A percentile compares a stretch with the other conserved stretches of the same genome.
These are phyloP conservation scores for Heliconius charithonia DNA, from an alignment of 2,888 invertebrate genomes.

Conservation along the genomic window DNA sequence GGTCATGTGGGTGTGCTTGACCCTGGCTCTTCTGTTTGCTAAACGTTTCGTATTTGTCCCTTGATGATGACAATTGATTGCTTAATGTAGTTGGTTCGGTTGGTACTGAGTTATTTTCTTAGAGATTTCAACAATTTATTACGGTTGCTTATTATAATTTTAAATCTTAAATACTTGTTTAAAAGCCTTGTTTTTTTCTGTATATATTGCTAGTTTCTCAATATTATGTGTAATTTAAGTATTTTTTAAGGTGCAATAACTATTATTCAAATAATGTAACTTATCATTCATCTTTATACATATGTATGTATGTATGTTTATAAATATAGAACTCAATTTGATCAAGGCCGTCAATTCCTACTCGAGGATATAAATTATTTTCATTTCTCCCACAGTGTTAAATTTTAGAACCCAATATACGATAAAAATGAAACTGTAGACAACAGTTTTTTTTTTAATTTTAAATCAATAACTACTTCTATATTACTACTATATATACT, in stretches of 20 bases:
- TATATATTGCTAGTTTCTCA: neutral
- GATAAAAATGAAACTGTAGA: too few relatives aligned
- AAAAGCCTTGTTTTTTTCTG: neutral
- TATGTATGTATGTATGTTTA: too few relatives aligned
- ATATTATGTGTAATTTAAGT: neutral
- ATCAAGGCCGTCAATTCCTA: neutral
- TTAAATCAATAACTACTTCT: too few relatives aligned
- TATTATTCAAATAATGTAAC: neutral
- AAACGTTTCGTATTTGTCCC: conserved; percentile 21
- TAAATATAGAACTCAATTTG: too few relatives aligned
- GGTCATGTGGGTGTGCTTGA: conserved; percentile 41
- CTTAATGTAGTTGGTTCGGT: neutral
- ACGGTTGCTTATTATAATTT: neutral
- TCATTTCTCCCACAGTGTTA: neutral
- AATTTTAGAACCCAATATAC: neutral
- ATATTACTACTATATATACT: too few relatives aligned
- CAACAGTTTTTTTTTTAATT: too few relatives aligned
- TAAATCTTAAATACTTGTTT: neutral
- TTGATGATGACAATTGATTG: conserved; percentile 2
- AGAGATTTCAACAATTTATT: neutral
- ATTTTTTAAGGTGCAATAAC: neutral
- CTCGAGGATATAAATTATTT: neutral
- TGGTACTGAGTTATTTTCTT: neutral
- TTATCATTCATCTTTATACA: neutral
- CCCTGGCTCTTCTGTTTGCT: conserved; percentile 32